These are phyloP conservation scores for Drosophila equinoxialis DNA, from an alignment of 1,140 invertebrate species.

Conservation along the genomic window DNA sequence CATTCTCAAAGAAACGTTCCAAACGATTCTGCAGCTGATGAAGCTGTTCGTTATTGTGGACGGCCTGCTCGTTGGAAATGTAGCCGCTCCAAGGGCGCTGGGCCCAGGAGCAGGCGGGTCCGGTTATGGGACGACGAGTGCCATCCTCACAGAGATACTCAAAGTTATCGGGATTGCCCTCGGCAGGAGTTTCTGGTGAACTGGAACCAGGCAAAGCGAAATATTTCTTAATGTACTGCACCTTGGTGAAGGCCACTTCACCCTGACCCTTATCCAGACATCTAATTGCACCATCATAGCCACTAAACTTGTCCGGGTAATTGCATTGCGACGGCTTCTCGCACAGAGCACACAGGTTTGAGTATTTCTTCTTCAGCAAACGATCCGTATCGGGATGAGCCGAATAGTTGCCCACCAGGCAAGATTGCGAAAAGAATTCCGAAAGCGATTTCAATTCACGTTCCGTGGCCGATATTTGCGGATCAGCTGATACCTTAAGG, in stretches of 20 bases:
- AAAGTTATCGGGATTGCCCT: slow-evolving; percentile 85
- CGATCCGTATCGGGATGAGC: slow-evolving; percentile 88
- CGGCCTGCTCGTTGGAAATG: slow-evolving; percentile 86
- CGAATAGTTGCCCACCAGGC: slow-evolving; percentile 91
- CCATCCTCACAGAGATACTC: slow-evolving; percentile 93
- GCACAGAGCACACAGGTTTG: slow-evolving; percentile 89
- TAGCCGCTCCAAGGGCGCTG: slow-evolving; percentile 91
- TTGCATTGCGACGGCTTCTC: slow-evolving; percentile 89
- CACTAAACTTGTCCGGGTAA: slow-evolving; percentile 91
- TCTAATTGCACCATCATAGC: slow-evolving; percentile 91
- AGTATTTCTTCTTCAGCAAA: slow-evolving; percentile 88
- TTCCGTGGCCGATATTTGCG: slow-evolving; percentile 88
- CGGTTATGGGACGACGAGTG: slow-evolving; percentile 86
- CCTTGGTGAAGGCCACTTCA: slow-evolving; percentile 93
- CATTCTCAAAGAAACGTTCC: slow-evolving; percentile 76
- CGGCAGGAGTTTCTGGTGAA: slow-evolving; percentile 32
- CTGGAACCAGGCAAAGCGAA: slow-evolving; percentile 85
- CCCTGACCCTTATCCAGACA: slow-evolving; percentile 91
- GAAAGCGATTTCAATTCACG: slow-evolving; percentile 89
- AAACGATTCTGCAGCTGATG: slow-evolving; percentile 73
- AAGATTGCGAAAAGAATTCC: slow-evolving; percentile 89
- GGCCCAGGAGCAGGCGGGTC: slow-evolving; percentile 90
- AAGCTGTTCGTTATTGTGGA: slow-evolving; percentile 83
- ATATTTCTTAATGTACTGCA: slow-evolving; percentile 90
- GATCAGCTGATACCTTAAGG: slow-evolving; percentile 87